Conservation (phyloP, 2,113 vertebrate species). For the Accipiter virgatus region DNA sequence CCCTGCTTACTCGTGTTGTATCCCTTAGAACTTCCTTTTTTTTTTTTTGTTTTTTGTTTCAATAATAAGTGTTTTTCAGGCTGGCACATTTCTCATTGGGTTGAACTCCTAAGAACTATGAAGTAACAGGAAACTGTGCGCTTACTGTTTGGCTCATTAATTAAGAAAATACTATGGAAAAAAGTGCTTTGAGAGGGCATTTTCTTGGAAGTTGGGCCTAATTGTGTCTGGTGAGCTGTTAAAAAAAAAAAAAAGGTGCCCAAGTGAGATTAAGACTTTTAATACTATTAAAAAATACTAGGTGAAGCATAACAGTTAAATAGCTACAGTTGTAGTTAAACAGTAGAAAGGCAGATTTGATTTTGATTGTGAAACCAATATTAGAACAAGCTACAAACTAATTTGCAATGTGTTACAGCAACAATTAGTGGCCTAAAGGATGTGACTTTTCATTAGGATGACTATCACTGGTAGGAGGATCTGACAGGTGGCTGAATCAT, state of each 20-base stretch:
- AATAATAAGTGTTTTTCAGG: background rate
- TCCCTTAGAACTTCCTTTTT: background rate
- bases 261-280: background rate
- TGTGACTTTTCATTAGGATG: constrained; percentile 41
- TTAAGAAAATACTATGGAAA: background rate
- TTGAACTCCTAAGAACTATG: background rate
- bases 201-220: background rate
- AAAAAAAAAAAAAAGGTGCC: background rate
- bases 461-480: background rate
- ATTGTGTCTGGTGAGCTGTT: background rate
- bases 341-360: constrained; percentile 1
- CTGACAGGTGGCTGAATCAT: constrained; percentile 58
- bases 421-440: constrained; percentile 36
- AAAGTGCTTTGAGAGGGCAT: background rate
- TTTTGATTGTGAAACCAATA: constrained; percentile 15
- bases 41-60: background rate
- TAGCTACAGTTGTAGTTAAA: background rate
- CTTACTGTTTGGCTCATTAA: background rate
- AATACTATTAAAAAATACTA: background rate
- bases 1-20: background rate
- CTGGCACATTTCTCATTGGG: background rate
- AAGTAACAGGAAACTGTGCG: background rate
- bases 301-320: background rate
- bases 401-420: background rate
- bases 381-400: constrained; percentile 2